Conservation (phyloP, 2,113 vertebrate genomes). For the Halichoeres trimaculatus region DNA sequence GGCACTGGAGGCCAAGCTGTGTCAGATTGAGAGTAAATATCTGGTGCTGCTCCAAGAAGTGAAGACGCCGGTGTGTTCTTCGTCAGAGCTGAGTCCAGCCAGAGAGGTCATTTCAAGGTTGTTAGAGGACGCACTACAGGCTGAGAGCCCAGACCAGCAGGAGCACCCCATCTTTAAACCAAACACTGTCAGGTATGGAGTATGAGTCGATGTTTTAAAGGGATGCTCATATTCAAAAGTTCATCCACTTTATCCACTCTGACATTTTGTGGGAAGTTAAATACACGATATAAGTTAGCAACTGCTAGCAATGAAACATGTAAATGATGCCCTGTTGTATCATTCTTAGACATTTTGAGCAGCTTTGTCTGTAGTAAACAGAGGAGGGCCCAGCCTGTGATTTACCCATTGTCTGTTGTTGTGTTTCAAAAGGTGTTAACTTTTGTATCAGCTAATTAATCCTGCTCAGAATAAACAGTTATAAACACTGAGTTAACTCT, state of each 20-base stretch:
- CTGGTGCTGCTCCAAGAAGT: conserved; percentile 96
- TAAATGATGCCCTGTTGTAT: too few relatives aligned
- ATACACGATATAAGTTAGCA: too few relatives aligned
- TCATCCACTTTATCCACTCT: background rate
- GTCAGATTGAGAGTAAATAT: conserved; percentile 97
- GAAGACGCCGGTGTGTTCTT: conserved; percentile 90
- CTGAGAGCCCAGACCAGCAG: conserved; percentile 86
- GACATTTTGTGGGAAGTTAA: too few relatives aligned
- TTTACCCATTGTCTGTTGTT: too few relatives aligned
- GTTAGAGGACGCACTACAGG: conserved; percentile 94
- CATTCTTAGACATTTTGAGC: too few relatives aligned
- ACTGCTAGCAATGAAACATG: too few relatives aligned
- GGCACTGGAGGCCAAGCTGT: conserved; percentile 93
- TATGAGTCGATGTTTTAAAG: background rate
- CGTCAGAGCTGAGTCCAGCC: conserved; percentile 87
- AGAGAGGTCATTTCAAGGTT: conserved; percentile 91
- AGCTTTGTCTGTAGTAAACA: too few relatives aligned
- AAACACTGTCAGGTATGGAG: conserved; percentile 90
- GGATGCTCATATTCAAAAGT: background rate
- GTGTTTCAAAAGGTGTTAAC: too few relatives aligned
- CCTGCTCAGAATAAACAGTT: too few relatives aligned
- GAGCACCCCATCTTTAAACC: conserved; percentile 91
- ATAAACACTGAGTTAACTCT: too few relatives aligned
- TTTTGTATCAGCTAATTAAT: too few relatives aligned
- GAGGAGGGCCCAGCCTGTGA: too few relatives aligned